Evolutionary conservation across 2,888 invertebrate species (phyloP).

Genomic region (Chirona hameri): DNA sequence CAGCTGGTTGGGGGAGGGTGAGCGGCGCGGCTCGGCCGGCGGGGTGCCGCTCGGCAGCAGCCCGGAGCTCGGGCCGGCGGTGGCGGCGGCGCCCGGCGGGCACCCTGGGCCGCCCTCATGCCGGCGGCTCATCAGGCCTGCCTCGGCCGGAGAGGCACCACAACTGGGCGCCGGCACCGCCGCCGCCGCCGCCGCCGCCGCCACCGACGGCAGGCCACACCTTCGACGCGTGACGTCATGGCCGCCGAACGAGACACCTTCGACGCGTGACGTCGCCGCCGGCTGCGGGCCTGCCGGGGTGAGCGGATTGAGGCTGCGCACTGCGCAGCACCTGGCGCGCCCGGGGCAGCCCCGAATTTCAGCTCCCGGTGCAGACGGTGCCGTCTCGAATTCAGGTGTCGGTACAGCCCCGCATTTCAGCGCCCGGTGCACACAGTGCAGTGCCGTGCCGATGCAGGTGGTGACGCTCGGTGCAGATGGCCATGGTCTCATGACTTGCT

Average conservation of each 20-base stretch:
- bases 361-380: too few species aligned
- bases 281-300: too few species aligned
- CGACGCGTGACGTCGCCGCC: background rate
- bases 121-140: background rate
- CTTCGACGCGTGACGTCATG: background rate
- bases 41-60: constrained; percentile 50
- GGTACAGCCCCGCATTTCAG: too few species aligned
- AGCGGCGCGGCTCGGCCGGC: constrained; percentile 58
- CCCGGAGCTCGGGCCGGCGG: constrained; percentile 28
- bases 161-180: background rate
- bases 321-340: background rate
- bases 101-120: constrained; percentile 12
- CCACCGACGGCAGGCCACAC: constrained; percentile 25
- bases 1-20: constrained; percentile 59
- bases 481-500: too few species aligned
- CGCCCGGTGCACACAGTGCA: too few species aligned
- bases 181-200: constrained; percentile 5
- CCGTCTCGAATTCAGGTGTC: too few species aligned
- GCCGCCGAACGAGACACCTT: background rate
- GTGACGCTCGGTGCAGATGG: too few species aligned
- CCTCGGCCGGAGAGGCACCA: background rate
- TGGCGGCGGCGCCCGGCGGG: background rate
- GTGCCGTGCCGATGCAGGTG: too few species aligned
- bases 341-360: too few species aligned
- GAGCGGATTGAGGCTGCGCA: background rate